Evolutionary conservation across 2,113 vertebrate species (phyloP).

Genomic region (Actenoides hombroni): DNA sequence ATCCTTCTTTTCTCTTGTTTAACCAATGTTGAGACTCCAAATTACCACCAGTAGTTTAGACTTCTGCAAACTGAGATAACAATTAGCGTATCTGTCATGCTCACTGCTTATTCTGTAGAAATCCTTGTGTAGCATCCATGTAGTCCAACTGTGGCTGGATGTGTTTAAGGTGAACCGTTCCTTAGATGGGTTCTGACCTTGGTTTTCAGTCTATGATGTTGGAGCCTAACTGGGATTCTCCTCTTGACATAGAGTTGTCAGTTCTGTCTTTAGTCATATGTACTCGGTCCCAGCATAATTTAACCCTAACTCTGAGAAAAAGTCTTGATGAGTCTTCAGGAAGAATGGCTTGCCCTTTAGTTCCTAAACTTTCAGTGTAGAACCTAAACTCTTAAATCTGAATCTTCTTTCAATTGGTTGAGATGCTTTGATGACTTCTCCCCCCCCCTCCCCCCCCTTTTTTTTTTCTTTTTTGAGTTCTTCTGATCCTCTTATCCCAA

Average conservation of each 20-base stretch:
- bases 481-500: not conserved
- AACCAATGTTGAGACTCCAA: not conserved
- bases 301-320: not conserved
- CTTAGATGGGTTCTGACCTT: not conserved
- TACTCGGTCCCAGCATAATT: not conserved
- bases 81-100: not conserved
- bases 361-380: not conserved
- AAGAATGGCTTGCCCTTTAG: not conserved
- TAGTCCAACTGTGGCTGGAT: not conserved
- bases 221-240: not conserved
- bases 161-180: not conserved
- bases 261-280: not conserved
- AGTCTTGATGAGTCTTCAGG: not conserved
- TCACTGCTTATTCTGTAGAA: not conserved
- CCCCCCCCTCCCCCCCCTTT: too few relatives aligned
- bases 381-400: not conserved
- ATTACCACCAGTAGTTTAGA: not conserved
- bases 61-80: not conserved
- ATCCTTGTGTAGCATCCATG: not conserved
- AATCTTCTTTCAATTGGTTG: not conserved
- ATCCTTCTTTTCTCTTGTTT: not conserved
- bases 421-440: not conserved
- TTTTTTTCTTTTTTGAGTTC: not conserved
- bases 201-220: not conserved
- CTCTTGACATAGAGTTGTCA: not conserved